Conservation (phyloP, 2,797 vertebrate genomes). For the Syndactyla subalaris region DNA sequence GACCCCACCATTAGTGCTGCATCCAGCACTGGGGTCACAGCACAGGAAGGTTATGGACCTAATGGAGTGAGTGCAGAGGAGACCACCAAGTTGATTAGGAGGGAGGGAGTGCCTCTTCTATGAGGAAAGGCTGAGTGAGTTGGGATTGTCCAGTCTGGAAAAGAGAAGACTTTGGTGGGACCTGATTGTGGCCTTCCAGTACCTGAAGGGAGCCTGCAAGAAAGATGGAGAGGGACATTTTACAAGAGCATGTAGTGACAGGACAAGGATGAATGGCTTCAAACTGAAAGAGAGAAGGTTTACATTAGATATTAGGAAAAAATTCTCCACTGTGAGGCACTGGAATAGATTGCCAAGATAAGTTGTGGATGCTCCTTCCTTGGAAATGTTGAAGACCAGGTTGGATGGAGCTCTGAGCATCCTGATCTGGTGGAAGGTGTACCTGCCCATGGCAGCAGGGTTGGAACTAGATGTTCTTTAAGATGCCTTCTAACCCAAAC, state of each 20-base stretch:
- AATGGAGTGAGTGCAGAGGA: rapidly evolving
- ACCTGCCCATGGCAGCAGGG: too few species aligned
- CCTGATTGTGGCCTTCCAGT: not conserved
- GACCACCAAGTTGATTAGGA: rapidly evolving
- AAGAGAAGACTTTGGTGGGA: not conserved
- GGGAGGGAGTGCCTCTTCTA: rapidly evolving
- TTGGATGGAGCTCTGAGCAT: not conserved
- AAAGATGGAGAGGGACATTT: not conserved
- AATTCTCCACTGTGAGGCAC: not conserved
- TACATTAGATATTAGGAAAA: not conserved
- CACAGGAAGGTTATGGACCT: not conserved
- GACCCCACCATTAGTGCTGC: not conserved
- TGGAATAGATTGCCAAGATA: not conserved
- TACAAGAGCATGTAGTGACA: not conserved
- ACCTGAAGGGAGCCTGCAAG: not conserved
- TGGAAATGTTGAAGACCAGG: not conserved
- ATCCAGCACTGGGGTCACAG: not conserved
- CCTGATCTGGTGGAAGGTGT: not conserved
- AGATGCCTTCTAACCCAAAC: not conserved
- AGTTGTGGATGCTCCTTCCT: not conserved
- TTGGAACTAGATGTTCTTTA: not conserved
- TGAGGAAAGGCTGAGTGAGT: not conserved
- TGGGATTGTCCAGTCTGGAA: not conserved
- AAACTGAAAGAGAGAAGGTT: not conserved
- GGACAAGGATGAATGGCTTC: not conserved